Percentiles rank a stretch among this genome's conserved stretches.
These are phyloP conservation scores for Lethocerus indicus DNA, from an alignment of 1,140 invertebrate species.

Conservation along the genomic window DNA sequence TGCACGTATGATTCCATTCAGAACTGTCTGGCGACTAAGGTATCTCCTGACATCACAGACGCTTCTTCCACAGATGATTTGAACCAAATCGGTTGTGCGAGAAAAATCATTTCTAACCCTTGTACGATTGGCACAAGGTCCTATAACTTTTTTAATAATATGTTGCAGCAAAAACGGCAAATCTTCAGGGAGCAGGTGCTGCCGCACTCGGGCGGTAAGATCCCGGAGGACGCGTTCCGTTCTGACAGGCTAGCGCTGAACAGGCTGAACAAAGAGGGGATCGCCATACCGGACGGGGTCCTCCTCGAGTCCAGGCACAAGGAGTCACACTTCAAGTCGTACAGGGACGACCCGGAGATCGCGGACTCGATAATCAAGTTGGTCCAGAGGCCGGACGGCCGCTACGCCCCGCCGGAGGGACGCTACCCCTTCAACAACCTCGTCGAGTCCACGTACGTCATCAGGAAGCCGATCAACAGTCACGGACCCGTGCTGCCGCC, in stretches of 20 bases:
- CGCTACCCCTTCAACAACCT: slow-evolving; percentile 16
- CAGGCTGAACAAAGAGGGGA: slow-evolving; percentile 41
- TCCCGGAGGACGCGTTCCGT: slow-evolving; percentile 42
- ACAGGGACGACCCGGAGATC: slow-evolving; percentile 19
- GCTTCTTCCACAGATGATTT: no score
- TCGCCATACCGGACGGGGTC: slow-evolving; percentile 38
- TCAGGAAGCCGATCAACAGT: slow-evolving; percentile 13
- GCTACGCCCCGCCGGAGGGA: slow-evolving; percentile 19
- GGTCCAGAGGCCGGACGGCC: slow-evolving; percentile 17
- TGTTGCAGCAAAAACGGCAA: slow-evolving; percentile 35
- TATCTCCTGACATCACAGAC: no score
- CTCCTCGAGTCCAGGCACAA: slow-evolving; percentile 28
- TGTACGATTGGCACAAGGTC: no score
- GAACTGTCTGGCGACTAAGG: no score
- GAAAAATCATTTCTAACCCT: no score
- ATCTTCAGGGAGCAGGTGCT: slow-evolving; percentile 44
- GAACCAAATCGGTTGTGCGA: no score
- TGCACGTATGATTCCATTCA: no score
- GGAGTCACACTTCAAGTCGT: slow-evolving; percentile 22
- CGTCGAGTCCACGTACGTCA: slow-evolving; percentile 20
- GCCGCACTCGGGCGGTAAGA: slow-evolving; percentile 40
- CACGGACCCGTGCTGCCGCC: slow-evolving; percentile 12
- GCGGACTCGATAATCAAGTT: slow-evolving; percentile 16
- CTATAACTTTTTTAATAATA: no score
- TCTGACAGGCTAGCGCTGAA: slow-evolving; percentile 39